A percentile compares a stretch with the other conserved stretches of the same genome.
phyloP scores from a whole-genome alignment of 2,797 vertebrate genomes.

The Tolypeutes matacus region DNA sequence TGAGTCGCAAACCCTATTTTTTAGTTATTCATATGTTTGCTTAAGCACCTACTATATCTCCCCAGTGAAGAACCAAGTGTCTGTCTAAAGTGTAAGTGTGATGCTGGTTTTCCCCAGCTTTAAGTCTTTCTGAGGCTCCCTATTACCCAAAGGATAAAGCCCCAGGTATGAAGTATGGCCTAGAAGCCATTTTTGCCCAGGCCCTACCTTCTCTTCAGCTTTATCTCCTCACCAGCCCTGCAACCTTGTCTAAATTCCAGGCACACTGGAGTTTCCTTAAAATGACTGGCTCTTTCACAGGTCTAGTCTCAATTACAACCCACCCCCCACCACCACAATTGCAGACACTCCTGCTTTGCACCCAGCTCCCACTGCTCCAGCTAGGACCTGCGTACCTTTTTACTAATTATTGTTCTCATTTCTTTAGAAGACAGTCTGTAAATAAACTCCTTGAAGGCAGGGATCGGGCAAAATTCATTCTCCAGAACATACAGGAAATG shows the following conservation, averaged over 20 bases:
- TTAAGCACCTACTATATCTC: background rate
- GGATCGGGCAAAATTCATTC: background rate
- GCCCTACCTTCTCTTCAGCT: background rate
- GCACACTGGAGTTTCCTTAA: background rate
- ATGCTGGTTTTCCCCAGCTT: background rate
- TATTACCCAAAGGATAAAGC: background rate
- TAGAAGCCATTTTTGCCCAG: background rate
- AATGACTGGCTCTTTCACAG: background rate
- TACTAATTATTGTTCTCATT: background rate
- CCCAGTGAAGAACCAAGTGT: background rate
- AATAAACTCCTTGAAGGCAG: slow-evolving; percentile 29
- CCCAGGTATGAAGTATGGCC: background rate
- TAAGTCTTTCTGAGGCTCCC: background rate
- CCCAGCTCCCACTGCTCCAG: no score
- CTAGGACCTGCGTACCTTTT: background rate
- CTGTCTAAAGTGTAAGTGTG: background rate
- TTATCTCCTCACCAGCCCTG: background rate
- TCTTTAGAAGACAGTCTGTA: background rate
- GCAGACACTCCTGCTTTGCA: background rate
- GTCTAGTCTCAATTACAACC: background rate
- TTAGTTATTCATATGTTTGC: background rate
- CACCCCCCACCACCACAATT: background rate
- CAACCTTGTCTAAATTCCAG: background rate
- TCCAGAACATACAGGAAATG: slow-evolving; percentile 24
- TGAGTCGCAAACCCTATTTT: background rate